These are phyloP conservation scores for Cyaniris semiargus DNA, from an alignment of 2,888 invertebrate genomes.

Conservation along the genomic window DNA sequence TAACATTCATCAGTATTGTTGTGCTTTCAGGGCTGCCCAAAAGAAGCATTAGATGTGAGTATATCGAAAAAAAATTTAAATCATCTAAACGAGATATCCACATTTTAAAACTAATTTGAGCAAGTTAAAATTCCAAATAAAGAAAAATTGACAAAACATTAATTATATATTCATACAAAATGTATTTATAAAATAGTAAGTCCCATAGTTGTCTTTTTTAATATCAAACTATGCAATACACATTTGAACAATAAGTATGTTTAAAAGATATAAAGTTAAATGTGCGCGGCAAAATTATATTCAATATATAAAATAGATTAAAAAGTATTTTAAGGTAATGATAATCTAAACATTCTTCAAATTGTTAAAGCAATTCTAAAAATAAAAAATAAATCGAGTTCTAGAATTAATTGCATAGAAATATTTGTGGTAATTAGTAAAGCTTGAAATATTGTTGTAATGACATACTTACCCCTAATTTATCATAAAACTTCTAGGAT, in stretches of 20 bases:
- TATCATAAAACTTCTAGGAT: not conserved
- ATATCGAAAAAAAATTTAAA: constrained; percentile 41
- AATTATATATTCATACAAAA: constrained; percentile 20
- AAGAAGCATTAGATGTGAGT: constrained; percentile 53
- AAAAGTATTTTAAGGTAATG: constrained; percentile 10
- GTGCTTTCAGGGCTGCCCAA: constrained; percentile 46
- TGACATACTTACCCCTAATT: not conserved
- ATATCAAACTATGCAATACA: not conserved
- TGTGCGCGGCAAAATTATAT: constrained; percentile 19
- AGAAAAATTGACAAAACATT: not conserved
- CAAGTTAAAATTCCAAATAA: constrained; percentile 32
- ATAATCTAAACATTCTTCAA: not conserved
- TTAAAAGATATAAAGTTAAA: constrained; percentile 4
- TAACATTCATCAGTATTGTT: constrained; percentile 30
- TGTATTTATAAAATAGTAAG: constrained; percentile 9
- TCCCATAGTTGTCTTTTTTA: constrained; percentile 9
- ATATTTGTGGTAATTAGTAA: constrained; percentile 6
- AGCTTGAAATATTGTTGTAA: constrained; percentile 15
- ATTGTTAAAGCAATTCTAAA: constrained; percentile 12
- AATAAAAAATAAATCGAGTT: not conserved
- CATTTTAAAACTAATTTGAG: constrained; percentile 33
- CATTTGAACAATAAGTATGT: not conserved
- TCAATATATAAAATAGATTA: constrained; percentile 18
- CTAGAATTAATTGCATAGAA: not conserved
- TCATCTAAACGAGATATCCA: constrained; percentile 38